Percentiles rank a stretch among this genome's conserved stretches.
Evolutionary conservation across 2,113 vertebrate genomes (phyloP).

Genomic region (Austrofundulus limnaeus): DNA sequence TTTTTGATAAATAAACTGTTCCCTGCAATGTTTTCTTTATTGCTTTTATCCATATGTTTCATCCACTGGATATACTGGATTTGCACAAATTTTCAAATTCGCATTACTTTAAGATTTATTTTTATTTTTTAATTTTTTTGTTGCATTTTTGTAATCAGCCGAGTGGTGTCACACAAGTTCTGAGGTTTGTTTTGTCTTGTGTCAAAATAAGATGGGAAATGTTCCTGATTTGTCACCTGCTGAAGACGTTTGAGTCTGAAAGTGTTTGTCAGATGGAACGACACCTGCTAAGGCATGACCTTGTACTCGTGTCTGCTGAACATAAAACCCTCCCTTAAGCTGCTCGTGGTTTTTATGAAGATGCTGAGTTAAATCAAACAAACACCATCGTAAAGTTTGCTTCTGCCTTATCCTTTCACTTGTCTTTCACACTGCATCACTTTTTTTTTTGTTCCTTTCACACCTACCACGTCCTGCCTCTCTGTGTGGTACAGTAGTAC

Average conservation of each 20-base stretch:
- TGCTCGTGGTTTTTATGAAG: constrained; percentile 13
- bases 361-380: constrained; percentile 12
- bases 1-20: too few species aligned
- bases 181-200: background rate
- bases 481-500: constrained; percentile 58
- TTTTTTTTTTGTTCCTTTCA: constrained; percentile 78
- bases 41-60: background rate
- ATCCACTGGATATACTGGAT: background rate
- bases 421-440: constrained; percentile 52
- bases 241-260: background rate
- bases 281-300: background rate
- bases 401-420: constrained; percentile 27
- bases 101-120: too few species aligned
- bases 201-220: background rate
- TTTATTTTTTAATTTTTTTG: background rate
- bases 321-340: background rate
- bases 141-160: background rate
- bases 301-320: constrained; percentile 1
- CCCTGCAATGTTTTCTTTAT: background rate
- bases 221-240: too few species aligned
- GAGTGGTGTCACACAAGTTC: background rate
- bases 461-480: constrained; percentile 76
- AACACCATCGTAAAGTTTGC: background rate
- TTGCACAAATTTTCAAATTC: too few species aligned
- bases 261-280: background rate